These are phyloP conservation scores for Mantis religiosa DNA, from an alignment of 2,888 invertebrate species.

Conservation along the genomic window DNA sequence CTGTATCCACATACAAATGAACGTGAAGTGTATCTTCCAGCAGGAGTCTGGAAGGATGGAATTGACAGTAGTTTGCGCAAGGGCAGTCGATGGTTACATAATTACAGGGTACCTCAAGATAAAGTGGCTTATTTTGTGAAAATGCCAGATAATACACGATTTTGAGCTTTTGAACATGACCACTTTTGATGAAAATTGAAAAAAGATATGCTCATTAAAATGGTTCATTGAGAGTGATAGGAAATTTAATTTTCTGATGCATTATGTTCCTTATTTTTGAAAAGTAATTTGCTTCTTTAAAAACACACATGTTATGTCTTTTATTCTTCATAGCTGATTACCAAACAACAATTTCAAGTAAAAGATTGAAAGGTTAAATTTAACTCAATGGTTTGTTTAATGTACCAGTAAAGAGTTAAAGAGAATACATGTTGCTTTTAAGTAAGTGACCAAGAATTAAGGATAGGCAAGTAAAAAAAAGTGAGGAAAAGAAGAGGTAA, in stretches of 20 bases:
- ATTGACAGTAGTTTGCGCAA: conserved; percentile 81
- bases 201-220: background rate
- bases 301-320: too few relatives aligned
- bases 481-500: too few relatives aligned
- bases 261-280: background rate
- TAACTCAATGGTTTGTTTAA: background rate
- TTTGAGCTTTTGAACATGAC: conserved; percentile 44
- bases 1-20: conserved; percentile 64
- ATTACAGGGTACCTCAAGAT: conserved; percentile 73
- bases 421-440: too few relatives aligned
- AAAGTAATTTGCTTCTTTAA: too few relatives aligned
- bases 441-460: too few relatives aligned
- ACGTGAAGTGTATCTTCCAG: conserved; percentile 81
- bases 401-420: background rate
- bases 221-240: background rate
- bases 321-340: too few relatives aligned
- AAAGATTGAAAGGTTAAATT: background rate
- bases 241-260: too few relatives aligned
- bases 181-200: background rate
- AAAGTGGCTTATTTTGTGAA: conserved; percentile 80
- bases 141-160: conserved; percentile 79
- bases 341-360: too few relatives aligned
- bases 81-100: conserved; percentile 87
- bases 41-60: conserved; percentile 90
- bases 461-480: too few relatives aligned